These are phyloP conservation scores for Xylocopa sonorina DNA, from an alignment of 1,140 invertebrate genomes.

Conservation along the genomic window DNA sequence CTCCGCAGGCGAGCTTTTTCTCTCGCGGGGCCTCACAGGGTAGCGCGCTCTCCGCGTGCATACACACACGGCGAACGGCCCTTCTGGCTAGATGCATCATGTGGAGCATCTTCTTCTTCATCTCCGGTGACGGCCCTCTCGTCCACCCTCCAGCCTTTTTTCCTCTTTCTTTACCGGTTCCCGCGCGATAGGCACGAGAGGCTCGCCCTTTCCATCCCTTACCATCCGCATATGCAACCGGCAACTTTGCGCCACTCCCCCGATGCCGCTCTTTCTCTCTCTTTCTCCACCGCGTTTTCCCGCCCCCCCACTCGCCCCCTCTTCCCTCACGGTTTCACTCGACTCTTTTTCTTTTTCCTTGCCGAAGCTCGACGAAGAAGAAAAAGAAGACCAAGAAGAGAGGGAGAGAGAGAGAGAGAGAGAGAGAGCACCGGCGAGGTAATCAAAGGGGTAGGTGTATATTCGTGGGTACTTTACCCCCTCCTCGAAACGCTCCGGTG, in stretches of 20 bases:
- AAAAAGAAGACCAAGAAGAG: conserved; percentile 41
- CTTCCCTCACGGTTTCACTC: neutral
- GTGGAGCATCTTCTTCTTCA: conserved; percentile 56
- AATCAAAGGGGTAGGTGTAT: conserved; percentile 72
- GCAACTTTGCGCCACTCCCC: neutral
- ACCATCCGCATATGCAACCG: neutral
- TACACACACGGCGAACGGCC: conserved; percentile 15
- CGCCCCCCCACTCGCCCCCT: too few species aligned
- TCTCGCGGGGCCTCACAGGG: conserved; percentile 33
- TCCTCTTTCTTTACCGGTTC: conserved; percentile 36
- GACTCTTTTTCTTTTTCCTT: conserved; percentile 12
- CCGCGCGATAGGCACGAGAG: conserved; percentile 23
- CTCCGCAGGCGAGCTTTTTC: conserved; percentile 6
- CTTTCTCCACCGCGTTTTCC: neutral
- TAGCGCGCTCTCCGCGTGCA: neutral
- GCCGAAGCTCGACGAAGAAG: conserved; percentile 38
- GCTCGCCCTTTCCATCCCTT: conserved; percentile 32
- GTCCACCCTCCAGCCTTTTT: conserved; percentile 49
- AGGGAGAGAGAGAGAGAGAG: conserved; percentile 37
- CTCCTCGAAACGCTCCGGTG: conserved; percentile 50
- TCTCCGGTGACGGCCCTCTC: conserved; percentile 51
- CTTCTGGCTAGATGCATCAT: conserved; percentile 51
- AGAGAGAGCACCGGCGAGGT: conserved; percentile 57
- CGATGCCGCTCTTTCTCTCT: too few species aligned
- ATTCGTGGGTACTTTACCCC: conserved; percentile 67